Percentiles rank a stretch among this genome's conserved stretches.
These are phyloP conservation scores for Montifringilla adamsi DNA, from an alignment of 2,113 vertebrate species.

Conservation along the genomic window DNA sequence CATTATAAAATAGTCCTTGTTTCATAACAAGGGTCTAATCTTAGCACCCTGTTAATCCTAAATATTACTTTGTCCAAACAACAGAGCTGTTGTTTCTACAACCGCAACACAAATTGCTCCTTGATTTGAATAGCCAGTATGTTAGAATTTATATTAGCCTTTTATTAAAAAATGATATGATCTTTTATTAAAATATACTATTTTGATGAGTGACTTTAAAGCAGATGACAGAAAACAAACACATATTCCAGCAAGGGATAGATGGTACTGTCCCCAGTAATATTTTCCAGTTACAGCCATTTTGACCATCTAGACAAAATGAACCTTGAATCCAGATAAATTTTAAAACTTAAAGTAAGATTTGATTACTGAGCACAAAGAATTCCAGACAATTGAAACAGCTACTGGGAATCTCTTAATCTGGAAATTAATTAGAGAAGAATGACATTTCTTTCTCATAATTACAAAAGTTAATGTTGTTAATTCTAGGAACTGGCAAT, in stretches of 20 bases:
- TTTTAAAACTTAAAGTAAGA: not conserved
- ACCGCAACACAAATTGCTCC: not conserved
- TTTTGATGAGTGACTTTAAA: not conserved
- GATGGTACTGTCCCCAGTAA: not conserved
- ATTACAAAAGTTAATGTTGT: not conserved
- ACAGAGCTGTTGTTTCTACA: not conserved
- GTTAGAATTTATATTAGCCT: not conserved
- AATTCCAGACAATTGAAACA: not conserved
- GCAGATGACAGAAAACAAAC: not conserved
- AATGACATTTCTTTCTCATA: not conserved
- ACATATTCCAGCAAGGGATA: not conserved
- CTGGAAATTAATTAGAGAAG: not conserved
- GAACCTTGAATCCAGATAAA: not conserved
- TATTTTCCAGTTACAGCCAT: not conserved
- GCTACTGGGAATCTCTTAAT: not conserved
- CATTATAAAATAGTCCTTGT: slow-evolving; percentile 29
- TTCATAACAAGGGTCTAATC: slow-evolving; percentile 34
- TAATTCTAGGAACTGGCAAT: not conserved
- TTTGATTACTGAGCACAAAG: not conserved
- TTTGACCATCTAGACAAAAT: not conserved
- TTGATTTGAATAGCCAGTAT: not conserved
- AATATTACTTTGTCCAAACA: slow-evolving; percentile 28
- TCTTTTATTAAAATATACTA: not conserved
- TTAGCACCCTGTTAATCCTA: slow-evolving; percentile 10
- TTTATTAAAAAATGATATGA: not conserved